Evolutionary conservation across 2,797 vertebrate species (phyloP), one percentile per base, ranked within the genome.

Genomic region (Champsocephalus gunnari): DNA sequence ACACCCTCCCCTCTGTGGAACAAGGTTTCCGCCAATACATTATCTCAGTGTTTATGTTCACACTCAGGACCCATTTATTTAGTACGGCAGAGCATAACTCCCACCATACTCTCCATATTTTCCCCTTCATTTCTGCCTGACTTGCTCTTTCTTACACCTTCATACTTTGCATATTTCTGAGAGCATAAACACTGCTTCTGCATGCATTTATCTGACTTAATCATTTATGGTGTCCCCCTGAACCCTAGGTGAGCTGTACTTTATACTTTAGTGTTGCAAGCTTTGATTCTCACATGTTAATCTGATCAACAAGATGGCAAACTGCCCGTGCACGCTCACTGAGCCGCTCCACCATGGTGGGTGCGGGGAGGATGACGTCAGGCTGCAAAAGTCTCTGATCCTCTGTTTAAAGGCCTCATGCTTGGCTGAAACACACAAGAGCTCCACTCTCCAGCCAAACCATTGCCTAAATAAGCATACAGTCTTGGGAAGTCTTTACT

Each of bases 401-500:
- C 74, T 75, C 79, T 61, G 66, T 85, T 86, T 86, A 86, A 92
- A 89, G 12, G 73, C 71, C 82, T 84, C 83, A 81, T 56, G 88
- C 88, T 92, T 90, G 89, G 81, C 88, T 86, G 79, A 73, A 80
- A 89, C 16, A 41, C 89, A 82, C 80, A 78, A 78, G 80, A 83
- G 76, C 83, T 74, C 61, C 59, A 71, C 74, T 87, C 81, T 72
- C 34, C 64, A 63, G 88, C 85, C 86, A 90, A 89, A 87, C 75
- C 80, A 56, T 79, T 82, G 77, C 82, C 80, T 83, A 75, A 82
- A 80, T 38, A 86, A 87, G 84, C 73, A 75, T 84, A 87, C 45
- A 62, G 79, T 81, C 85, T 77, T 75, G 83, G 90, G 89, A 90
- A 92, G 81, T 82, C 82, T 91, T 90, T 81, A 89, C 86, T 88